phyloP scores from a whole-genome alignment of 2,888 invertebrate species.

The Agonopterix alstromeriana region DNA sequence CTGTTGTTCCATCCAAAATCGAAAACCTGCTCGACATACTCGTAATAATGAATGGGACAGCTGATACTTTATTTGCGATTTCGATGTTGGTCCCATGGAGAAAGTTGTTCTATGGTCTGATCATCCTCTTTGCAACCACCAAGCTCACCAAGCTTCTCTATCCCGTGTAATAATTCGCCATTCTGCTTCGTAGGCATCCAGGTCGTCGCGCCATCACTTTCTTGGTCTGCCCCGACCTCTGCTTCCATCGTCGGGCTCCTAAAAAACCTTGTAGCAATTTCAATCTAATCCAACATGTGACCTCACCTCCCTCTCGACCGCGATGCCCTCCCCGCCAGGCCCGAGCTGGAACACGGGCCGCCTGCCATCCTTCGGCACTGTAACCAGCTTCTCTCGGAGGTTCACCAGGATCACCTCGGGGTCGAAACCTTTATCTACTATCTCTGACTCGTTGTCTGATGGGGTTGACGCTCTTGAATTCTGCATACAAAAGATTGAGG shows the following conservation, averaged over 20 bases:
- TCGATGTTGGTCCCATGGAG: too few relatives aligned
- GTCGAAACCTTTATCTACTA: slow-evolving; percentile 46
- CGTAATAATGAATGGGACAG: too few relatives aligned
- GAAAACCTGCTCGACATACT: too few relatives aligned
- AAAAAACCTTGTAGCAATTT: too few relatives aligned
- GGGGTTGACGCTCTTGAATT: slow-evolving; percentile 59
- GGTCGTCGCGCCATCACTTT: not conserved
- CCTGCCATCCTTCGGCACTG: slow-evolving; percentile 29
- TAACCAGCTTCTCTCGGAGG: slow-evolving; percentile 45
- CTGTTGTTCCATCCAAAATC: too few relatives aligned
- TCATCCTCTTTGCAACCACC: too few relatives aligned
- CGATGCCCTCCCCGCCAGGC: slow-evolving; percentile 4
- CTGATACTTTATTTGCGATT: too few relatives aligned
- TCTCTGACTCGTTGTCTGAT: slow-evolving; percentile 35
- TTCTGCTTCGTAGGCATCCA: not conserved
- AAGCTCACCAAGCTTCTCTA: too few relatives aligned
- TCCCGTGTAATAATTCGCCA: too few relatives aligned
- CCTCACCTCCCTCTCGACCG: not conserved
- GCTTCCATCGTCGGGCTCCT: too few relatives aligned
- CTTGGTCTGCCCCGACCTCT: not conserved
- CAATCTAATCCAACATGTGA: not conserved
- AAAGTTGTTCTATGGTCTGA: too few relatives aligned
- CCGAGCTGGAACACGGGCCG: slow-evolving; percentile 16
- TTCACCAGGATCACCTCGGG: slow-evolving; percentile 48
- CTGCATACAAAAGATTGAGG: slow-evolving; percentile 17